A percentile compares a stretch with the other conserved stretches of the same genome.
These are phyloP conservation scores for Capitulum mitella DNA, from an alignment of 2,888 invertebrate genomes.

Conservation along the genomic window DNA sequence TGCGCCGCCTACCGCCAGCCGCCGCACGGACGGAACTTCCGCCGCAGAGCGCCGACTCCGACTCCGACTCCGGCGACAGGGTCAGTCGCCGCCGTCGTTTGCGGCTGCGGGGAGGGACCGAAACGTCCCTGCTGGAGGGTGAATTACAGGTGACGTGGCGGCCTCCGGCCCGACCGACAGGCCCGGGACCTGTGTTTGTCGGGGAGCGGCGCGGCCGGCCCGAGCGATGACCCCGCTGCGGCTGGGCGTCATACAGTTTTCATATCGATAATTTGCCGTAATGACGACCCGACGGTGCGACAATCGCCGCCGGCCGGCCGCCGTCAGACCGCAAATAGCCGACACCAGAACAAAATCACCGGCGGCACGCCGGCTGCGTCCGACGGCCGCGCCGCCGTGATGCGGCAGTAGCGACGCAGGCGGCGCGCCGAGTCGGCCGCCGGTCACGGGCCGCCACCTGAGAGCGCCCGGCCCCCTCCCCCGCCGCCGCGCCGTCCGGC, in stretches of 20 bases:
- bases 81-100: no score
- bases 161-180: no score
- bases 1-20: neutral
- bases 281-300: neutral
- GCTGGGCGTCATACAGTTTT: constrained; percentile 7
- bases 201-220: neutral
- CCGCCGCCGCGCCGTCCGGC: neutral
- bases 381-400: neutral
- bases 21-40: neutral
- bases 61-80: no score
- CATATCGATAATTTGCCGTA: neutral
- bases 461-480: neutral
- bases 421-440: neutral
- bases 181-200: neutral
- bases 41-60: no score
- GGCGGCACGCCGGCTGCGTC: neutral
- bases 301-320: neutral
- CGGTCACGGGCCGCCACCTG: neutral
- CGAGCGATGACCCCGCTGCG: neutral
- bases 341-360: neutral
- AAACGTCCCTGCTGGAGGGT: no score
- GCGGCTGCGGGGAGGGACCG: no score
- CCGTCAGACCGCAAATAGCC: neutral
- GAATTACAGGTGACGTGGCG: no score
- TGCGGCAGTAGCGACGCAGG: neutral